These are phyloP conservation scores for Corythornis cristatus DNA, from an alignment of 2,113 vertebrate genomes.

Conservation along the genomic window DNA sequence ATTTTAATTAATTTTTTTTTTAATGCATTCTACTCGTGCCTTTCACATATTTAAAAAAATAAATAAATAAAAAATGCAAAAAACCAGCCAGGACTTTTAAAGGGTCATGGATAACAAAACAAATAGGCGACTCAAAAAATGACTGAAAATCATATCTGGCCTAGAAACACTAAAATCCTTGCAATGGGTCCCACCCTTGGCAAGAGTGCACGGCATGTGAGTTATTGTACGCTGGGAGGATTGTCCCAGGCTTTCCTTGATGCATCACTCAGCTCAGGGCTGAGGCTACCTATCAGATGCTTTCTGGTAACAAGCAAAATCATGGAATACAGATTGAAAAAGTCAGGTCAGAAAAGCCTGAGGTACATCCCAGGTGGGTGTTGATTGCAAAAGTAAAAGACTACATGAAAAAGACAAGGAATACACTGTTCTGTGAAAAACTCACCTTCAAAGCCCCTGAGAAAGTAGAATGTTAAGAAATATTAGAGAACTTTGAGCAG, in stretches of 20 bases:
- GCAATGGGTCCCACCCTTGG: constrained; percentile 45
- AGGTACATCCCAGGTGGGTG: not conserved
- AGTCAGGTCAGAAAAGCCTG: not conserved
- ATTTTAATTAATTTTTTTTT: not conserved
- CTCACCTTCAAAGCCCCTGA: not conserved
- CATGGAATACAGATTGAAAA: not conserved
- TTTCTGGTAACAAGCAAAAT: not conserved
- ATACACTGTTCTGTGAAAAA: not conserved
- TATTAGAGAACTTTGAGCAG: not conserved
- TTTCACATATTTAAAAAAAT: not conserved
- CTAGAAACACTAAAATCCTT: constrained; percentile 24
- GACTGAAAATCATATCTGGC: constrained; percentile 40
- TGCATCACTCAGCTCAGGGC: not conserved
- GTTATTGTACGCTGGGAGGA: not conserved
- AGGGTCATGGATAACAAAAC: constrained; percentile 13
- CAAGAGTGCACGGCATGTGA: not conserved
- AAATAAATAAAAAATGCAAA: not conserved
- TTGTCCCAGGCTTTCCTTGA: not conserved
- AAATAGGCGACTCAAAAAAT: constrained; percentile 2
- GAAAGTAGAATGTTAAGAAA: not conserved
- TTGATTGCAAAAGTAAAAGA: not conserved
- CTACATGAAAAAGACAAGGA: not conserved
- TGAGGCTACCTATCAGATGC: not conserved
- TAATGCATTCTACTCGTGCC: not conserved
- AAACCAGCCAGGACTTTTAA: not conserved